Conservation (phyloP, 2,888 invertebrate species). For the Bombyx huttoni region DNA sequence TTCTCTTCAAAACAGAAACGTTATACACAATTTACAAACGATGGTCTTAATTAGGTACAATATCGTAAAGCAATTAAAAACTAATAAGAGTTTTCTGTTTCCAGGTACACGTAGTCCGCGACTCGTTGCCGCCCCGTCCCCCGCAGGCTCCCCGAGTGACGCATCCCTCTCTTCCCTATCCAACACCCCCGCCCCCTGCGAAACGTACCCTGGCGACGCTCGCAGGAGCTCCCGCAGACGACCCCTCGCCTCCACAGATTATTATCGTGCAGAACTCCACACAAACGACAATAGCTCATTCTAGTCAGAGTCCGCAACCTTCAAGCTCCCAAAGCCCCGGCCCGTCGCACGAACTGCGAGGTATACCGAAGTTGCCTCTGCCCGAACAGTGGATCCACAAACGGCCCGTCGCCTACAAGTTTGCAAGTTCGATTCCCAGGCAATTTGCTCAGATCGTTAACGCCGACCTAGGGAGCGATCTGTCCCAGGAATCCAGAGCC, state of each 20-base stretch:
- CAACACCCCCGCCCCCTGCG: slow-evolving; percentile 12
- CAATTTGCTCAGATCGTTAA: slow-evolving; percentile 46
- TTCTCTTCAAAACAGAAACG: no score
- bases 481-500: slow-evolving; percentile 38
- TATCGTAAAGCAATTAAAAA: no score
- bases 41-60: no score
- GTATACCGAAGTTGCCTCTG: slow-evolving; percentile 46
- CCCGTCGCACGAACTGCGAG: slow-evolving; percentile 17
- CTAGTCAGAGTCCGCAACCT: slow-evolving; percentile 10
- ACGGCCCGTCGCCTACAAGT: slow-evolving; percentile 49
- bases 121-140: slow-evolving; percentile 13
- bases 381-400: slow-evolving; percentile 64
- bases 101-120: slow-evolving; percentile 54
- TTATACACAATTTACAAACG: no score
- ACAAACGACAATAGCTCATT: slow-evolving; percentile 17
- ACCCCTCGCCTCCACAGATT: slow-evolving; percentile 21
- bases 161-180: slow-evolving; percentile 9
- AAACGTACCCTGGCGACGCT: slow-evolving; percentile 18
- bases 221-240: slow-evolving; percentile 19
- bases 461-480: slow-evolving; percentile 41
- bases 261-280: slow-evolving; percentile 23
- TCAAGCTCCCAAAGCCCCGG: slow-evolving; percentile 4
- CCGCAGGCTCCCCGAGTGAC: slow-evolving; percentile 13
- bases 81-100: slow-evolving; percentile 7
- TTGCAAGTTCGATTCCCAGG: slow-evolving; percentile 44